Evolutionary conservation across 1,140 invertebrate species (phyloP).

Genomic region (Calephelis nemesis): DNA sequence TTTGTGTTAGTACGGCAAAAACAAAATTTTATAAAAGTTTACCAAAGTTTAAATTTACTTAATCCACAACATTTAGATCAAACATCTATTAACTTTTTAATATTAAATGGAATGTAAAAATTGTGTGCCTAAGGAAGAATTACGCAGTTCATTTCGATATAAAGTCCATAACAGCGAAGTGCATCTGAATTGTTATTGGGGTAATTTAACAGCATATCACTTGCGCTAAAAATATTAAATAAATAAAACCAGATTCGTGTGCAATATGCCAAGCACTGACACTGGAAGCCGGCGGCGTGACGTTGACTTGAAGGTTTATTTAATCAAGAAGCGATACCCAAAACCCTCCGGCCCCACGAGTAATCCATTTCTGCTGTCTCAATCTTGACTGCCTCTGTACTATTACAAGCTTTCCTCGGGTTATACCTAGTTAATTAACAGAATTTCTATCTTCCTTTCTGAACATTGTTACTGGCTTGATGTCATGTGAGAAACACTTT

Average conservation of each 20-base stretch:
- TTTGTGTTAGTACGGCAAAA: too few species aligned
- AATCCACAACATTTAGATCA: too few species aligned
- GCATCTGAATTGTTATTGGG: not conserved
- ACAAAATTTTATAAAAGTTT: too few species aligned
- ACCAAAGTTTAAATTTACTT: too few species aligned
- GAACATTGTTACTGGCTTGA: constrained; percentile 35
- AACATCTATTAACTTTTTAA: too few species aligned
- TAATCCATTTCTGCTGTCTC: constrained; percentile 65
- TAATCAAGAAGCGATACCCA: constrained; percentile 64
- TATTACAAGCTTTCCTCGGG: constrained; percentile 59
- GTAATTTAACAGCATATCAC: constrained; percentile 7
- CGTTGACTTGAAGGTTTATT: constrained; percentile 70
- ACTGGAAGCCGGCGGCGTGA: constrained; percentile 55
- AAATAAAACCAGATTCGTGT: constrained; percentile 34
- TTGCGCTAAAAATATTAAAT: constrained; percentile 32
- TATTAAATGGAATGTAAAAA: too few species aligned
- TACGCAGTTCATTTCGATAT: too few species aligned
- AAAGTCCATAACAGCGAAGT: not conserved
- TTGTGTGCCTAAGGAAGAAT: too few species aligned
- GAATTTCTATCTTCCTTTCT: constrained; percentile 43
- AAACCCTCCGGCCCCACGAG: constrained; percentile 40
- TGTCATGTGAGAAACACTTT: constrained; percentile 37
- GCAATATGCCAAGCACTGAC: constrained; percentile 59
- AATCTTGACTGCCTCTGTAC: constrained; percentile 64
- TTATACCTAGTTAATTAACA: constrained; percentile 69